Base-by-base conservation (phyloP, 2,797 vertebrate species). In the Brachymystax lenok region DNA sequence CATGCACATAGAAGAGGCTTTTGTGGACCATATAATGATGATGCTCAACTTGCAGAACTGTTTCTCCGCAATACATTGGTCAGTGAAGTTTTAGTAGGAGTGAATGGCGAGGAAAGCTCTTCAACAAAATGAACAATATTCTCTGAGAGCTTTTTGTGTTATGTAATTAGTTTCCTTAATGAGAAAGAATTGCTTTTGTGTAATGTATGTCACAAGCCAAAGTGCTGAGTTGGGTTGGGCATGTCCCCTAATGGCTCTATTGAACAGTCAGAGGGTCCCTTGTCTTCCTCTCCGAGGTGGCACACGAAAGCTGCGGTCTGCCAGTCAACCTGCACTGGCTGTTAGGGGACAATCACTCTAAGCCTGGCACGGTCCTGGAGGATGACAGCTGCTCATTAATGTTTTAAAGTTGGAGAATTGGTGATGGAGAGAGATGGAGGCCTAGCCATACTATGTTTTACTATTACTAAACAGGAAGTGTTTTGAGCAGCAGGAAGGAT, bases 11-110 rank as follows among this genome's bases (percentile, higher is more conserved):
- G 30, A n/a, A 77, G 61, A 61, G 71, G 51, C 74, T 83, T 83
- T 79, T 52, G 75, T 87, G 80, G 82, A 81, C 79, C 76, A 83
- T 85, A 78, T 83, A 90, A 88, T 86, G 67, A 85, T 74, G 74
- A 75, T 66, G 64, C 69, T 74, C 73, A 71, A 70, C 64, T 63
- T 74, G 71, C 70, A 74, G 74, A 85, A 70, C 30, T 52, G 76
- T 76, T 66, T 76, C 82, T 50, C 16, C 24, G 77, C 79, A 73
- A 82, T 83, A 79, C 88, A 82, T 67, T 69, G 71, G 73, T 63
- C 77, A 74, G 70, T 83, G 82, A 84, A 80, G 74, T 84, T 86
- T 82, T 79, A 86, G 72, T 19, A 71, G 50, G 3, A 61, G 52
- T 68, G 50, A 72, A 70, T 28, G 19, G 78, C 35, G 24, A 75